phyloP scores from a whole-genome alignment of 2,113 vertebrate species.

The Corvus cornix region DNA sequence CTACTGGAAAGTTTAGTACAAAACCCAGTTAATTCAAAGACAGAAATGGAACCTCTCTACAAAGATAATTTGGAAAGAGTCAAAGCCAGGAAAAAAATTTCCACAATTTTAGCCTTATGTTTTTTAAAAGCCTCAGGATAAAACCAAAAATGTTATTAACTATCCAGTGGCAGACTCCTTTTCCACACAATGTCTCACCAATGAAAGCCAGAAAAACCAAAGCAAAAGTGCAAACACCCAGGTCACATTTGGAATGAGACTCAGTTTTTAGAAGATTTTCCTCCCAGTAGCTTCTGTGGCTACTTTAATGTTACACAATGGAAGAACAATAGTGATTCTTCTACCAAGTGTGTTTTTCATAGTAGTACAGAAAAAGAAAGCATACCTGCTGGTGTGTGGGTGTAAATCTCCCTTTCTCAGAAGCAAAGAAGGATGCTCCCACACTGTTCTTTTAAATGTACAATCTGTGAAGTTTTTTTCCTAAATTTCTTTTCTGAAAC shows the following conservation, averaged over 20 bases:
- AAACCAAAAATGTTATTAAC: background rate
- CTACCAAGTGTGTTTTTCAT: background rate
- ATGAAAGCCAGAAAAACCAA: background rate
- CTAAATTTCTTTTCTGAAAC: background rate
- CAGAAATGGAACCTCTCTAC: background rate
- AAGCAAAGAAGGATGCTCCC: background rate
- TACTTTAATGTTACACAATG: background rate
- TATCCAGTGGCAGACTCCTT: background rate
- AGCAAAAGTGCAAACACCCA: background rate
- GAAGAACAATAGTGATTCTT: background rate
- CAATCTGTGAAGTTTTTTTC: background rate
- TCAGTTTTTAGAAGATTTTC: background rate
- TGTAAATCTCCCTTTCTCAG: conserved; percentile 6
- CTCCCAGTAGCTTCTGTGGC: background rate
- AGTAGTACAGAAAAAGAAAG: conserved; percentile 32
- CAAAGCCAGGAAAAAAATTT: background rate
- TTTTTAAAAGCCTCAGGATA: background rate
- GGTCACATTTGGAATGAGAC: background rate
- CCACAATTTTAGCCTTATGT: background rate
- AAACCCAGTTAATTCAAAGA: background rate
- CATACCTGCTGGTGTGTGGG: background rate
- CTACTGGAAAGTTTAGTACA: background rate
- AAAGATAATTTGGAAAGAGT: background rate
- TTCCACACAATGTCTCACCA: background rate
- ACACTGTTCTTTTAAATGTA: conserved; percentile 22